phyloP scores from a whole-genome alignment of 2,888 invertebrate genomes.

The Ornithoptera priamus region DNA sequence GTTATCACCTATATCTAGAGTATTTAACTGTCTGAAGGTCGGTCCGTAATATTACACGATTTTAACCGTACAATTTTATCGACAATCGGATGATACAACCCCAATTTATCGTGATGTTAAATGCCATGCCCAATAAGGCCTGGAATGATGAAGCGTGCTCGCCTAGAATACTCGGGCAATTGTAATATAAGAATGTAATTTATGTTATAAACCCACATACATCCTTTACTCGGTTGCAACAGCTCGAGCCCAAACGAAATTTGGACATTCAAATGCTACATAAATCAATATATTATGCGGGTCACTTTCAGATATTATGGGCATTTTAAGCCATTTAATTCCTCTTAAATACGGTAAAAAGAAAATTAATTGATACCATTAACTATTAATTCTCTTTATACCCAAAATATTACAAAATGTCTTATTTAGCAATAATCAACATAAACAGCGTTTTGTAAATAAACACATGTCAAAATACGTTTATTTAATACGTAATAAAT shows the following conservation, averaged over 20 bases:
- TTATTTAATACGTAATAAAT: no score
- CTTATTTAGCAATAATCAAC: not conserved
- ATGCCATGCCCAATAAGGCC: no score
- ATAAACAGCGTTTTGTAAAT: not conserved
- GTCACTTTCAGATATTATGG: not conserved
- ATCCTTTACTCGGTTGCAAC: not conserved
- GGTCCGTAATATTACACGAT: conserved; percentile 6
- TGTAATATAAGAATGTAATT: not conserved
- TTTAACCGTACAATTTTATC: not conserved
- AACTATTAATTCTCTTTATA: not conserved
- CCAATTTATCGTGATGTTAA: no score
- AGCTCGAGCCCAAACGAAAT: not conserved
- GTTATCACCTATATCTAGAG: conserved; percentile 39
- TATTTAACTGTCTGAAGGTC: conserved; percentile 2
- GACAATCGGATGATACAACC: no score
- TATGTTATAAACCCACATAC: not conserved
- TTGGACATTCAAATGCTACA: not conserved
- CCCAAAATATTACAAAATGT: not conserved
- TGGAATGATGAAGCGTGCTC: no score
- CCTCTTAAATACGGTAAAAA: conserved; percentile 3
- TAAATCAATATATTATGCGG: not conserved
- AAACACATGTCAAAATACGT: no score
- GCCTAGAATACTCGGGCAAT: no score
- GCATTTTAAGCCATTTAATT: not conserved
- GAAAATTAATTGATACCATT: conserved; percentile 7